Evolutionary conservation across 2,113 vertebrate species (phyloP).

Genomic region (Narcine bancroftii): DNA sequence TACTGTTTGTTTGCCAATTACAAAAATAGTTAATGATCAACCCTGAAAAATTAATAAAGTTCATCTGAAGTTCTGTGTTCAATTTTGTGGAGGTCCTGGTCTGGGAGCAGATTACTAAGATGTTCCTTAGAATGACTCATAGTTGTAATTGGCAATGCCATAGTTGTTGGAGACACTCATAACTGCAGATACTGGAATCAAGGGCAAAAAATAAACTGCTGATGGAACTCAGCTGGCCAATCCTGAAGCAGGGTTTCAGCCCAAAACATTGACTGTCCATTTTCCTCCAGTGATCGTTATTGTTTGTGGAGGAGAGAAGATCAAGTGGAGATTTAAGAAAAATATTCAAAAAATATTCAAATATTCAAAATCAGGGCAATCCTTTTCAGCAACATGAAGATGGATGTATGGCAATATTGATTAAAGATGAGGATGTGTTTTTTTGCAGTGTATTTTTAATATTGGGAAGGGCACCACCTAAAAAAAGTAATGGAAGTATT

Average conservation of each 20-base stretch:
- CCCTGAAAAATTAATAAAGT: not conserved
- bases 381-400: not conserved
- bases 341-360: not conserved
- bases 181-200: no score
- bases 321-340: not conserved
- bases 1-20: not conserved
- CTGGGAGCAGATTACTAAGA: not conserved
- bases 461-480: no score
- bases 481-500: not conserved
- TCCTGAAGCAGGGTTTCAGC: no score
- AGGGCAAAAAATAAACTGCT: no score
- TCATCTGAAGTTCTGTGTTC: not conserved
- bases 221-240: no score
- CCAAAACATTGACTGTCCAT: no score
- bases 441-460: no score
- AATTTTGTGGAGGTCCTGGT: not conserved
- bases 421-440: no score
- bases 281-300: no score
- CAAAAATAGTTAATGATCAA: not conserved
- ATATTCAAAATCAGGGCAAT: not conserved
- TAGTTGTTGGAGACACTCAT: no score
- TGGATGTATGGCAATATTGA: no score
- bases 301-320: not conserved
- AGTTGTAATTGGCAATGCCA: not conserved
- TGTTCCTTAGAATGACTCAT: no score